A percentile compares a stretch with the other conserved stretches of the same genome.
Conservation (phyloP, 2,113 vertebrate genomes). For the Mesoclemmys tuberculata region DNA sequence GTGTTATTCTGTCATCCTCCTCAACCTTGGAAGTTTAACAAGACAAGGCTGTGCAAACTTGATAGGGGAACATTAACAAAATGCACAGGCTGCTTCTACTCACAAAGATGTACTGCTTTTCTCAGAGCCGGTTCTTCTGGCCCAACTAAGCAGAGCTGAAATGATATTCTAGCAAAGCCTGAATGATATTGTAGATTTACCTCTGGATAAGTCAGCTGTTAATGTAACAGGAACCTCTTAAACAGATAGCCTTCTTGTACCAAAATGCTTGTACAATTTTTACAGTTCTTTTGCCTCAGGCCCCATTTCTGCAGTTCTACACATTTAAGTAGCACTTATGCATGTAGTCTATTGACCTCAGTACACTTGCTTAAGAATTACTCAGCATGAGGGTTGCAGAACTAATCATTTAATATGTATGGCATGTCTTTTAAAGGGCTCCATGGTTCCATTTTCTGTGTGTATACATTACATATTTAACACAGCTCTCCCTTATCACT, state of each 20-base stretch:
- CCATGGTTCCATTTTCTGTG: not conserved
- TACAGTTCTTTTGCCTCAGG: not conserved
- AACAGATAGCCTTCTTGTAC: rapidly evolving
- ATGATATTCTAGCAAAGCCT: not conserved
- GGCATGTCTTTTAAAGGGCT: not conserved
- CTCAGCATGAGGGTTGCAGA: not conserved
- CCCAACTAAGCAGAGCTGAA: not conserved
- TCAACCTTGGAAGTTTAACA: not conserved
- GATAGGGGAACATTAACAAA: not conserved
- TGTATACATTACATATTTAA: too few species aligned
- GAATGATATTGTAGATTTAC: not conserved
- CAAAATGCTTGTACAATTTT: rapidly evolving
- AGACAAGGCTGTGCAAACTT: not conserved
- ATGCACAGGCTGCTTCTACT: not conserved
- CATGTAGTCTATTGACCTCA: rapidly evolving
- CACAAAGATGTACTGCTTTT: not conserved
- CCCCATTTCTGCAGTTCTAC: rapidly evolving
- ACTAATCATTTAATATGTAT: not conserved
- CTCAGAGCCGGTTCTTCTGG: not conserved
- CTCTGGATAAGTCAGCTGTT: not conserved
- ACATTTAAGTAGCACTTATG: not conserved
- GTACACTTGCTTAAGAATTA: not conserved
- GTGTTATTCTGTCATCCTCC: not conserved
- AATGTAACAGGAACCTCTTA: not conserved
- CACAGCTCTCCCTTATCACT: too few species aligned